Evolutionary conservation across 2,888 invertebrate genomes (phyloP).

Genomic region (Sinhomidia bicolor): DNA sequence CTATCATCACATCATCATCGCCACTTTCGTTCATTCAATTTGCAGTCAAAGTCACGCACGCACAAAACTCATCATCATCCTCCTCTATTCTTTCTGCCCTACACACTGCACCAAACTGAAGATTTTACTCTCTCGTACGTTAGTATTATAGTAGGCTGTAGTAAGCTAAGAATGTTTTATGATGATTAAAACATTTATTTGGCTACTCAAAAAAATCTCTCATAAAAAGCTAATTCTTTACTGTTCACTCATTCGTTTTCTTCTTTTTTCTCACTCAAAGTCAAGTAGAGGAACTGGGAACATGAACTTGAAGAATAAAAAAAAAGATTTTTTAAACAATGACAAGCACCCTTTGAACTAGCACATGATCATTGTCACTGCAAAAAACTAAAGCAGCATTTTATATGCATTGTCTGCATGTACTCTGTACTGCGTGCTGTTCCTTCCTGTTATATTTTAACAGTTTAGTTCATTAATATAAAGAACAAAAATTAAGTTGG

Average conservation of each 20-base stretch:
- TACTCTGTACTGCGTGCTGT: background rate
- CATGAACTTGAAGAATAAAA: constrained; percentile 13
- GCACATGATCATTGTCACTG: background rate
- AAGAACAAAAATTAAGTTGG: background rate
- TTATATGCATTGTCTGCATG: background rate
- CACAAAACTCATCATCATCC: constrained; percentile 27
- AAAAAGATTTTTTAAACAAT: constrained; percentile 36
- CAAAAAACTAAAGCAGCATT: background rate
- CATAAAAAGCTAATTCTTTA: constrained; percentile 9
- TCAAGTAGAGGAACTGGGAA: constrained; percentile 20
- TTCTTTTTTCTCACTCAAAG: constrained; percentile 15
- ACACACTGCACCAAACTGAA: background rate
- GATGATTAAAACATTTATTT: constrained; percentile 48
- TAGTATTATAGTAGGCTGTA: too few species aligned
- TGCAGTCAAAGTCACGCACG: constrained; percentile 65
- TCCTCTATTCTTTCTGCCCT: background rate
- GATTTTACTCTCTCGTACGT: background rate
- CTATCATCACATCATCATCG: background rate
- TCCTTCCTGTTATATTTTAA: background rate
- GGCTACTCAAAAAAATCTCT: background rate
- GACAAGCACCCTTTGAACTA: background rate
- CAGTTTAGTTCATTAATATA: background rate
- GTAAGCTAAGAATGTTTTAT: background rate
- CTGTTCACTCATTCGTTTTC: background rate
- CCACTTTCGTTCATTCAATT: constrained; percentile 56